Percentiles rank a stretch among this genome's conserved stretches.
phyloP scores from a whole-genome alignment of 92 coral and sea anemone species.

The Micromussa lordhowensis region DNA sequence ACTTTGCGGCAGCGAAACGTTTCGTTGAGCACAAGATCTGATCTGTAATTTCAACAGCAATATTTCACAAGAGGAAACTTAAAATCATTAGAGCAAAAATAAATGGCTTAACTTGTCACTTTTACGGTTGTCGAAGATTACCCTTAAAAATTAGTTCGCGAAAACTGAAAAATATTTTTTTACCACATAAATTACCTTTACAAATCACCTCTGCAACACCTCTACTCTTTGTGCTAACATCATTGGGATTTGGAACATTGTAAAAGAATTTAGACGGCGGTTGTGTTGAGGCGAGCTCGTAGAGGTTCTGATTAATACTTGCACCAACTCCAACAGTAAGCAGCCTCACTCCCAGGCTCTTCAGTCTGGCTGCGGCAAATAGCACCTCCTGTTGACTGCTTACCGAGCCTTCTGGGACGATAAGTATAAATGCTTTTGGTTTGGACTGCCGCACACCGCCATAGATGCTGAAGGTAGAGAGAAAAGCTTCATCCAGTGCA shows the following conservation, averaged over 20 bases:
- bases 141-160: not conserved
- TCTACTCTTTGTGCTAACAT: conserved; percentile 24
- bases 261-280: conserved; percentile 71
- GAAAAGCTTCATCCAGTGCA: conserved; percentile 71
- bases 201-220: conserved; percentile 71
- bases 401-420: conserved; percentile 67
- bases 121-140: too few species aligned
- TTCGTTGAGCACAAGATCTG: too few species aligned
- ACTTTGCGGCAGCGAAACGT: too few species aligned
- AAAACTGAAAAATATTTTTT: not conserved
- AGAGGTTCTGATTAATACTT: conserved; percentile 42
- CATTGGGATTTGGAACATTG: conserved; percentile 41
- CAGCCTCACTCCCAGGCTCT: conserved; percentile 81
- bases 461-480: conserved; percentile 76
- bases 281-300: conserved; percentile 69
- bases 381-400: conserved; percentile 33
- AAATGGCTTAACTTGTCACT: too few species aligned
- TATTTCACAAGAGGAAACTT: too few species aligned
- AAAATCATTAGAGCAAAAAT: too few species aligned
- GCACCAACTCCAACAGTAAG: conserved; percentile 71
- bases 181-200: conserved; percentile 52
- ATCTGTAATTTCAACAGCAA: too few species aligned
- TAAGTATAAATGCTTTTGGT: conserved; percentile 77
- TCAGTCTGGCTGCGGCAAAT: conserved; percentile 67
- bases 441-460: conserved; percentile 87